Base-by-base conservation (phyloP, 2,797 vertebrate species). In the Brachyrhaphis roseni region DNA sequence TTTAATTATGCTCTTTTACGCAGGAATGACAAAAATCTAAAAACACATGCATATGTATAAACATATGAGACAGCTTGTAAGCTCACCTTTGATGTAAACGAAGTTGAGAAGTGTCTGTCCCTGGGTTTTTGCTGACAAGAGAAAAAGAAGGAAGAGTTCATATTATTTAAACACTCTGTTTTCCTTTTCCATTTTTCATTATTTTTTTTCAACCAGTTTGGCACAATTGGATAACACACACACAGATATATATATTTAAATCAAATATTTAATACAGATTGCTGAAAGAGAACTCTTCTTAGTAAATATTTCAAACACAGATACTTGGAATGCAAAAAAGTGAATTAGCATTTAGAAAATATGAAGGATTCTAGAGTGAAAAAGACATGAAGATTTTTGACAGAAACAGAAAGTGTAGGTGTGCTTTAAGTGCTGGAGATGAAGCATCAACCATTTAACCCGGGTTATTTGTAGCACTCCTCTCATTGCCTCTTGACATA, bases 61-160 rank as follows among this genome's bases (percentile, higher is more conserved):
- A 57, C 5, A 55, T 23, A 71, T 57, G 75, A 11, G 51, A 46
- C 64, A 59, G 41, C 57, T 43, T 46, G 12, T 75, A 13, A 82
- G 74, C 91, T 88, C 74, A 94, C 93, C 87, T 78, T 75, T 43
- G 83, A 76, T 72, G 82, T 78, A 55, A 36, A 49, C 16, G 26
- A 45, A 64, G 79, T 57, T 39, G 82, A 81, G 84, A 6, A 68
- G 43, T 41, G 66, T 43, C 80, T 76, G 57, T 81, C 74, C 70
- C 70, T 77, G 70, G 72, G 41, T 39, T 57, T 80, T 73, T 81
- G 45, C 89, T 92, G 86, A 84, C 8, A 76, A 89, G 36, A 88
- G 5, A 76, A 70, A 89, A 74, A 23, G 77, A 79, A 23, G 78
- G 78, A 20, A 47, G 23, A 10, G 31, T 46, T 18, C 4, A 34